Conservation (phyloP, 2,888 invertebrate species). For the Hydroisotoma schaefferi region DNA sequence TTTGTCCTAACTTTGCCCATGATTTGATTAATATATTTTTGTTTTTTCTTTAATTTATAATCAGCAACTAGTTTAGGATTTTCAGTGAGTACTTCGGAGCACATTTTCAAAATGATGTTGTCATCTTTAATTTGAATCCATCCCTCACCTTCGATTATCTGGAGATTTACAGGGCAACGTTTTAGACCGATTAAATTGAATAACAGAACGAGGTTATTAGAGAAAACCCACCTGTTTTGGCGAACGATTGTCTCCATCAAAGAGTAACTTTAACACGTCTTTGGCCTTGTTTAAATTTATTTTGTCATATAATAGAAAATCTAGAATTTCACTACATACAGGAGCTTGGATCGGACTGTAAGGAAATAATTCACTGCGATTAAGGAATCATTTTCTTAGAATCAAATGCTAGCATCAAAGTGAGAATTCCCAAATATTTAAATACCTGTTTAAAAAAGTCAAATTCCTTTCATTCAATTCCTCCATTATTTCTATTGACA, state of each 20-base stretch:
- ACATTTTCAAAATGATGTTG: slow-evolving; percentile 60
- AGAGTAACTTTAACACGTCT: slow-evolving; percentile 56
- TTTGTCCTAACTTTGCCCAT: slow-evolving; percentile 20
- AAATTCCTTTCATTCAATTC: slow-evolving; percentile 65
- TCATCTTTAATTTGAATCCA: slow-evolving; percentile 65
- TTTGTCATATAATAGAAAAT: slow-evolving; percentile 59
- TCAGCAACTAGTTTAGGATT: slow-evolving; percentile 63
- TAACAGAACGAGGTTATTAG: slow-evolving; percentile 8
- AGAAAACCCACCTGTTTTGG: slow-evolving; percentile 55
- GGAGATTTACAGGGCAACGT: slow-evolving; percentile 9
- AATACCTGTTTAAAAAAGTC: slow-evolving; percentile 59
- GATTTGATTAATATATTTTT: slow-evolving; percentile 33
- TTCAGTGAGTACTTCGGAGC: slow-evolving; percentile 61
- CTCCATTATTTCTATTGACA: slow-evolving; percentile 67
- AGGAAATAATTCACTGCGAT: too few species aligned
- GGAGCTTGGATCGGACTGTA: slow-evolving; percentile 56
- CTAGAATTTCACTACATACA: slow-evolving; percentile 62
- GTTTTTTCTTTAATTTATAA: slow-evolving; percentile 19
- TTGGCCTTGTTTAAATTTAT: slow-evolving; percentile 64
- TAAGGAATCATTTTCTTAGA: slow-evolving; percentile 23
- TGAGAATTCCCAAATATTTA: neutral
- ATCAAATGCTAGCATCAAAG: too few species aligned
- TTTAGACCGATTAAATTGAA: neutral
- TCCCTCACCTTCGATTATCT: slow-evolving; percentile 62
- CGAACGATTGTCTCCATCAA: slow-evolving; percentile 52